Evolutionary conservation across 2,888 invertebrate species (phyloP).

Genomic region (Drosophila rellima): DNA sequence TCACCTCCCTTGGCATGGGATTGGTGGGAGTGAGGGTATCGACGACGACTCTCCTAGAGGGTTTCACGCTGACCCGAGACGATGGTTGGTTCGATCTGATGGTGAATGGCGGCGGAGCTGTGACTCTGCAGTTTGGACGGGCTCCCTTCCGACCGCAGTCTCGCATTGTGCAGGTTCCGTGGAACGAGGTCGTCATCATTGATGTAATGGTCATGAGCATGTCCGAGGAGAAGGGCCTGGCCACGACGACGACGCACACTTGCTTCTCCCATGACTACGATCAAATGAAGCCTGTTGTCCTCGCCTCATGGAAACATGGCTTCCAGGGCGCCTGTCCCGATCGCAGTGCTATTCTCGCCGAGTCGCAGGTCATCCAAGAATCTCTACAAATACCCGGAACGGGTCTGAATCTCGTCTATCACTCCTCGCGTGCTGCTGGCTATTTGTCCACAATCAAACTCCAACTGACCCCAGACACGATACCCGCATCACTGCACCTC

Average conservation of each 20-base stretch:
- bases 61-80: slow-evolving; percentile 96
- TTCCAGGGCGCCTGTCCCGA: slow-evolving; percentile 98
- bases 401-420: slow-evolving; percentile 97
- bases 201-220: slow-evolving; percentile 94
- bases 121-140: slow-evolving; percentile 96
- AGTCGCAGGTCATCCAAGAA: slow-evolving; percentile 98
- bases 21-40: slow-evolving; percentile 98
- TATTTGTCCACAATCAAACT: slow-evolving; percentile 97
- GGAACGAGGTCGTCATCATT: slow-evolving; percentile 99
- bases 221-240: slow-evolving; percentile 91
- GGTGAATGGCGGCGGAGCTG: slow-evolving; percentile 99
- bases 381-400: slow-evolving; percentile 97
- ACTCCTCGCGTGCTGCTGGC: slow-evolving; percentile 97
- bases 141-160: slow-evolving; percentile 95
- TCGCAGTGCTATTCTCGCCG: slow-evolving; percentile 94
- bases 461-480: slow-evolving; percentile 94
- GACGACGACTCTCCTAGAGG: slow-evolving; percentile 97
- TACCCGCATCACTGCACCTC: slow-evolving; percentile 92
- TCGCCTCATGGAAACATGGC: slow-evolving; percentile 97
- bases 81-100: slow-evolving; percentile 99
- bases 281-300: slow-evolving; percentile 95
- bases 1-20: slow-evolving; percentile 95
- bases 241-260: slow-evolving; percentile 90
- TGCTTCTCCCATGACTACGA: slow-evolving; percentile 96
- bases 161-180: slow-evolving; percentile 96